A percentile compares a stretch with the other conserved stretches of the same genome.
Conservation (phyloP, 53 echinoderm and acorn worm genomes). For the Zoroaster sp. region DNA sequence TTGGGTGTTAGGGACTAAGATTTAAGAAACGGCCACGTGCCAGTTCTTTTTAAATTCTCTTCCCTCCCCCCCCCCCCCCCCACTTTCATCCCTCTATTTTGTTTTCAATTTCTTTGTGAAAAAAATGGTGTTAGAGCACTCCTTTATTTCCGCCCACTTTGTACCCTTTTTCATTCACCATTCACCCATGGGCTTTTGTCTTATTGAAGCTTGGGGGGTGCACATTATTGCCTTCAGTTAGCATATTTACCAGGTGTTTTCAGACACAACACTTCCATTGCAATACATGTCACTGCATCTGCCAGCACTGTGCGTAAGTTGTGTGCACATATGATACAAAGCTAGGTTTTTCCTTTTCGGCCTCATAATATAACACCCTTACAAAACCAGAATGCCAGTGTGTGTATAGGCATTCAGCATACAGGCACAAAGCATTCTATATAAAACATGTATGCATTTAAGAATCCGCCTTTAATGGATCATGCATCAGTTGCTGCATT, state of each 20-base stretch:
- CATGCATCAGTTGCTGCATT: not conserved
- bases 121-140: not conserved
- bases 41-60: not conserved
- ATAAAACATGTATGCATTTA: not conserved
- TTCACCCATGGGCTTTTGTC: not conserved
- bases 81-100: not conserved
- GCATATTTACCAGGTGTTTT: slow-evolving; percentile 3
- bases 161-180: not conserved
- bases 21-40: not conserved
- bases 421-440: not conserved
- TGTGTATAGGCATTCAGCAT: slow-evolving; percentile 27
- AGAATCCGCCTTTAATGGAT: not conserved
- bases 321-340: not conserved
- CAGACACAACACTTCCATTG: not conserved
- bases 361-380: not conserved
- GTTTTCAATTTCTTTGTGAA: not conserved
- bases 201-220: not conserved
- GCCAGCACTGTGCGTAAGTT: not conserved
- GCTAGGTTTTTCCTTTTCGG: not conserved
- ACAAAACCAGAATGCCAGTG: not conserved
- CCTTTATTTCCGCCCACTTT: not conserved
- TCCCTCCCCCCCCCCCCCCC: not conserved
- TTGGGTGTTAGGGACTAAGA: not conserved
- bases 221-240: not conserved
- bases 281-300: not conserved